phyloP scores from a whole-genome alignment of 2,888 invertebrate genomes.

The Torymus texanus region DNA sequence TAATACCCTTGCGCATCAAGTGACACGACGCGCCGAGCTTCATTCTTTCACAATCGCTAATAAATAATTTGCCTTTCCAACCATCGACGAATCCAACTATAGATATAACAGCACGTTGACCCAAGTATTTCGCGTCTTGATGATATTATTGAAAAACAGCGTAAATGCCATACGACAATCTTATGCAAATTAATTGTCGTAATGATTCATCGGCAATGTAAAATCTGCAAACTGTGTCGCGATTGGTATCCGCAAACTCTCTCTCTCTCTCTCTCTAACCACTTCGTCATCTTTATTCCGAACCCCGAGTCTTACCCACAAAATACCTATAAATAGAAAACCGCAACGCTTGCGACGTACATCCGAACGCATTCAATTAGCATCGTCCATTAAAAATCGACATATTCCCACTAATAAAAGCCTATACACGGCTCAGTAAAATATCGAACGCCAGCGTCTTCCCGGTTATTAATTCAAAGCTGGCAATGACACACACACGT shows the following conservation, averaged over 20 bases:
- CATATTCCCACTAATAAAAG: conserved; percentile 34
- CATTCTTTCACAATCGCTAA: too few species aligned
- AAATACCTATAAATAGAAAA: conserved; percentile 9
- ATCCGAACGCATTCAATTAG: conserved; percentile 42
- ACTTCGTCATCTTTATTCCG: neutral
- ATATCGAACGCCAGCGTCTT: conserved; percentile 2
- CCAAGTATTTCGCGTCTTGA: too few species aligned
- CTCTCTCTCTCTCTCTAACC: neutral
- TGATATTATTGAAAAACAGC: neutral
- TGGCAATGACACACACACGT: neutral
- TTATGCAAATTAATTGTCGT: conserved; percentile 34
- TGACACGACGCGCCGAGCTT: too few species aligned
- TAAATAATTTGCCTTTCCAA: too few species aligned
- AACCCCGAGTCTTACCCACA: neutral
- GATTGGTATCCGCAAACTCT: conserved; percentile 22
- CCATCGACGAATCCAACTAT: neutral
- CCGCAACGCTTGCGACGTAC: neutral
- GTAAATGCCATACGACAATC: neutral
- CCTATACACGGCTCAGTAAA: neutral
- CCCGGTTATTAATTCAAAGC: conserved; percentile 36
- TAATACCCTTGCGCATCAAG: too few species aligned
- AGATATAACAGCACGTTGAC: neutral
- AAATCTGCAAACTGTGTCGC: neutral
- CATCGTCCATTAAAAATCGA: conserved; percentile 26
- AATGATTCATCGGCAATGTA: conserved; percentile 8